Conservation (phyloP, 1,140 invertebrate species). For the Cydia strobilella region DNA sequence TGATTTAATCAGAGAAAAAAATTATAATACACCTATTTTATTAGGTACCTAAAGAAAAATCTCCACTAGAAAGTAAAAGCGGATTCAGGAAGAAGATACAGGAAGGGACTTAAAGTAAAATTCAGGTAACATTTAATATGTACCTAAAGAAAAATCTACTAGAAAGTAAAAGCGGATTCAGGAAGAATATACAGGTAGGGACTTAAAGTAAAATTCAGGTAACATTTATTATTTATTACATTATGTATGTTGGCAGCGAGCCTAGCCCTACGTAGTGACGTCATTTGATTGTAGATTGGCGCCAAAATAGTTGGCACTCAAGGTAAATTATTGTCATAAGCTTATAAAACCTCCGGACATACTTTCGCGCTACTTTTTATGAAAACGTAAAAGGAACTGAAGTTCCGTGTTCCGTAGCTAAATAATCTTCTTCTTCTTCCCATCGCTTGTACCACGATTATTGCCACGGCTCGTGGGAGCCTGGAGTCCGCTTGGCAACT, state of each 20-base stretch:
- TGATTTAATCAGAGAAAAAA: too few relatives aligned
- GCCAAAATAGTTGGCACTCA: constrained; percentile 3
- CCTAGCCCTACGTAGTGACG: not conserved
- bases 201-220: not conserved
- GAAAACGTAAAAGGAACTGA: too few relatives aligned
- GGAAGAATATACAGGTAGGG: not conserved
- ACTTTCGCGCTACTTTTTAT: not conserved
- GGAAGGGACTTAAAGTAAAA: not conserved
- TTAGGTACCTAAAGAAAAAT: too few relatives aligned
- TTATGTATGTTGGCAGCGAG: not conserved
- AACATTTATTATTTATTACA: not conserved
- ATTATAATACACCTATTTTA: too few relatives aligned
- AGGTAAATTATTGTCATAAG: not conserved
- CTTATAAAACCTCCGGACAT: not conserved
- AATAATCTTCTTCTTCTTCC: too few relatives aligned
- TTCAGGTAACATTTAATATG: not conserved
- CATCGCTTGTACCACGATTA: too few relatives aligned
- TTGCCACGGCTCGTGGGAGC: too few relatives aligned
- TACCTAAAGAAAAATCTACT: too few relatives aligned
- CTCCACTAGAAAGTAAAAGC: too few relatives aligned
- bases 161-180: too few relatives aligned
- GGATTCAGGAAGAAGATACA: not conserved
- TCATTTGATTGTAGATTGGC: constrained; percentile 1
- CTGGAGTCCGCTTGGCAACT: too few relatives aligned
- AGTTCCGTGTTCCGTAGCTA: too few relatives aligned